These are phyloP conservation scores for Tyto alba DNA, from an alignment of 2,113 vertebrate species.

Conservation along the genomic window DNA sequence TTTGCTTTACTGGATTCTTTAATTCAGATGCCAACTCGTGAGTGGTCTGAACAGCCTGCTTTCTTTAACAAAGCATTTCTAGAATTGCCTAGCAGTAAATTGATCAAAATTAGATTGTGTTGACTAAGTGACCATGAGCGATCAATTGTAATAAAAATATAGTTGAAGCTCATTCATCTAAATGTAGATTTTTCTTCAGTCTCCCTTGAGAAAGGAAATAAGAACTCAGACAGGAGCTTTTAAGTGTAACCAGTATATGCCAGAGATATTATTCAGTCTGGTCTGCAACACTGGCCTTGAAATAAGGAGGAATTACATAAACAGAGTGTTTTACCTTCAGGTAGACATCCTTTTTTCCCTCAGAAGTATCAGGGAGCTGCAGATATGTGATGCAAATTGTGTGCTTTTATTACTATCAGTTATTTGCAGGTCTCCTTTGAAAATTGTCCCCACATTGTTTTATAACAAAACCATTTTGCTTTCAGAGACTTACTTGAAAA, in stretches of 20 bases:
- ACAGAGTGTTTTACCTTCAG: neutral
- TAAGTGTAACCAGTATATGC: neutral
- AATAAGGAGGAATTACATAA: neutral
- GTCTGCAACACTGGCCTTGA: neutral
- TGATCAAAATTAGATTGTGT: neutral
- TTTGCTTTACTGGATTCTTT: neutral
- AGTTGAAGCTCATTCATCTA: neutral
- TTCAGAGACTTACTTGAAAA: neutral
- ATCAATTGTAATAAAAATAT: neutral
- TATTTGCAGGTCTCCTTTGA: neutral
- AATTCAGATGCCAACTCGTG: neutral
- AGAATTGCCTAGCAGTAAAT: neutral
- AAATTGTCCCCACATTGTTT: neutral
- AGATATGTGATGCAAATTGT: neutral
- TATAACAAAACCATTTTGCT: neutral
- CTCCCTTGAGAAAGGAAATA: neutral
- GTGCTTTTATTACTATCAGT: neutral
- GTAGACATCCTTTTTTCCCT: neutral
- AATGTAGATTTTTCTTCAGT: neutral
- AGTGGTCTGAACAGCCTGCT: neutral
- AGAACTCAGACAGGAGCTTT: neutral
- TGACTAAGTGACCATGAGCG: neutral
- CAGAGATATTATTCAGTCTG: neutral
- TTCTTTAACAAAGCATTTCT: neutral
- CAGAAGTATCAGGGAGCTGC: neutral